Base-by-base conservation (phyloP, 1,140 invertebrate species). In the Achatina immaculata region DNA sequence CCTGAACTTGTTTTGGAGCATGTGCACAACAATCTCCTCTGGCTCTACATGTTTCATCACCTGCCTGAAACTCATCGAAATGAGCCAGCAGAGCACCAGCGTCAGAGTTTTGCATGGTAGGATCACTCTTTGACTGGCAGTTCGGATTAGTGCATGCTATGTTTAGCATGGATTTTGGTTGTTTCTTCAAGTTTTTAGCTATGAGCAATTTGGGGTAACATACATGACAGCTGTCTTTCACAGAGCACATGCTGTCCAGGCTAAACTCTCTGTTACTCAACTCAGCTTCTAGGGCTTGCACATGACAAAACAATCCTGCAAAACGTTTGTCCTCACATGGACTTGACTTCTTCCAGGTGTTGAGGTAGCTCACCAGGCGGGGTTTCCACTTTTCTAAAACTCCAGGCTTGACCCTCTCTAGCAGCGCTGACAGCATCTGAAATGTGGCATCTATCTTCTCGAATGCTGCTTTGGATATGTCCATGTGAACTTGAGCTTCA, bases 71-170 rank as follows among this genome's bases (percentile, higher is more conserved):
- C 16, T 38, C 36, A 38, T 66, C 21, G 2, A 7, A 1, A 36
- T 7, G 21, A 21, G 65, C 9, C 65, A 24, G 16, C 3, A 66
- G 3, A 34, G 34, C 2, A 9, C 36, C 31, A 38, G 34, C 34
- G 9, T 66, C 34, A 6, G 65, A 31, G 19, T 66, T 31, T 31
- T 34, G 4, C 65, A 66, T 66, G 65, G 14, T 31, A 36, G 65
- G 65, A 31, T 66, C 34, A 38, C 28, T 66, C 65, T 38, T 66
- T 34, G 65, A 36, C 28, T 66, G 65, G 21, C 65, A 66, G 65
- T 36, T 36, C 16, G 14, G 65, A 38, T 66, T 66, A 7, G 65
- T 36, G 28, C 65, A 66, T 51, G 11, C 48, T 1, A 31, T 31
- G 28, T 31, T 31, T 66, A 14, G 65, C 14, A 3, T 31, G n/a